These are phyloP conservation scores for Eretmochelys imbricata DNA, from an alignment of 2,113 vertebrate species.

Conservation along the genomic window DNA sequence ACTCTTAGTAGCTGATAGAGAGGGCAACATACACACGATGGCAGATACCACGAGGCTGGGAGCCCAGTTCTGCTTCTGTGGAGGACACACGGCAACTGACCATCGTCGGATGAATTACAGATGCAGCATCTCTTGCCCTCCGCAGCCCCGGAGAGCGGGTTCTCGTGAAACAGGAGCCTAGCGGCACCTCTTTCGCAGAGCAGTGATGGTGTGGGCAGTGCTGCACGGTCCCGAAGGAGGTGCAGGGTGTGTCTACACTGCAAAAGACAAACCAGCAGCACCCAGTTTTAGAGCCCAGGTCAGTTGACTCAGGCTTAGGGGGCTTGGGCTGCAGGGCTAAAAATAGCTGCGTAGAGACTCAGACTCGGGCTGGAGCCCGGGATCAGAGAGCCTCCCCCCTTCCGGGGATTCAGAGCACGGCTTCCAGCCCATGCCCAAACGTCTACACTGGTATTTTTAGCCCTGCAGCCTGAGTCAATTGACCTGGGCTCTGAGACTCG, in stretches of 20 bases:
- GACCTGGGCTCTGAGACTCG: background rate
- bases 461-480: background rate
- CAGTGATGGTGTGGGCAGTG: background rate
- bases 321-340: background rate
- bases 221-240: background rate
- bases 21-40: no score
- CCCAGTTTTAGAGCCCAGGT: background rate
- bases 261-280: background rate
- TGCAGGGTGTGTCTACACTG: background rate
- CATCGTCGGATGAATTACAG: no score
- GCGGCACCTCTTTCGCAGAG: background rate
- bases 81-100: no score
- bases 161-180: background rate
- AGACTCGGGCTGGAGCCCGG: no score
- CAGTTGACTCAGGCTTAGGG: background rate
- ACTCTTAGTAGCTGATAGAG: background rate
- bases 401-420: background rate
- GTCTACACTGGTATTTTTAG: background rate
- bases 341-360: background rate
- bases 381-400: background rate
- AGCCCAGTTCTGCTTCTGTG: no score
- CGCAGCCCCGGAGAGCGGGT: no score
- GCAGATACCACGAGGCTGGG: background rate
- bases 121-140: no score
- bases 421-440: background rate